Evolutionary conservation across 2,888 invertebrate species (phyloP).

Genomic region (Erebia ligea): DNA sequence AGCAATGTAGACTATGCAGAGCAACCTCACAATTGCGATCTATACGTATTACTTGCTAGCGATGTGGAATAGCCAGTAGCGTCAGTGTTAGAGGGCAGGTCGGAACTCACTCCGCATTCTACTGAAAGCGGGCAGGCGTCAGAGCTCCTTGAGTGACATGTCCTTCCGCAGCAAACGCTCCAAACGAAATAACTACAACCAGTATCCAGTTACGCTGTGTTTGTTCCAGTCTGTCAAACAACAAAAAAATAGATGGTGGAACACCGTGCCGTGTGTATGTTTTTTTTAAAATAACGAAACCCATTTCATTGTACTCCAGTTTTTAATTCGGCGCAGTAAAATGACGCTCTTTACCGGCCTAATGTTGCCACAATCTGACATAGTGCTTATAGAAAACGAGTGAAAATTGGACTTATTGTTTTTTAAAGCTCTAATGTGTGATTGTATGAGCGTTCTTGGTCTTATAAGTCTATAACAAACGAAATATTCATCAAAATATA

Average conservation of each 20-base stretch:
- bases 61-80: slow-evolving; percentile 51
- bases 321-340: slow-evolving; percentile 26
- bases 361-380: slow-evolving; percentile 15
- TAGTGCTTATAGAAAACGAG: not conserved
- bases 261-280: slow-evolving; percentile 16
- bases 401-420: not conserved
- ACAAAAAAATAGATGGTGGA: slow-evolving; percentile 44
- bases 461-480: too few species aligned
- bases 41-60: slow-evolving; percentile 38
- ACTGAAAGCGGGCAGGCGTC: slow-evolving; percentile 74
- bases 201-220: slow-evolving; percentile 54
- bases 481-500: too few species aligned
- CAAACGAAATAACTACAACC: slow-evolving; percentile 39
- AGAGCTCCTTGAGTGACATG: slow-evolving; percentile 71
- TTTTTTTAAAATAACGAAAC: slow-evolving; percentile 24
- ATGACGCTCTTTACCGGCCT: slow-evolving; percentile 17
- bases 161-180: slow-evolving; percentile 71
- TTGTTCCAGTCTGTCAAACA: slow-evolving; percentile 48
- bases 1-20: slow-evolving; percentile 10
- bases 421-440: not conserved
- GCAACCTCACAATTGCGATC: slow-evolving; percentile 11
- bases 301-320: slow-evolving; percentile 24
- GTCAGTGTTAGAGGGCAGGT: slow-evolving; percentile 69
- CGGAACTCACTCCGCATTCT: slow-evolving; percentile 64
- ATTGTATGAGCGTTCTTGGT: not conserved